Evolutionary conservation across 2,888 invertebrate species (phyloP).

Genomic region (Dichetophora obliterata): DNA sequence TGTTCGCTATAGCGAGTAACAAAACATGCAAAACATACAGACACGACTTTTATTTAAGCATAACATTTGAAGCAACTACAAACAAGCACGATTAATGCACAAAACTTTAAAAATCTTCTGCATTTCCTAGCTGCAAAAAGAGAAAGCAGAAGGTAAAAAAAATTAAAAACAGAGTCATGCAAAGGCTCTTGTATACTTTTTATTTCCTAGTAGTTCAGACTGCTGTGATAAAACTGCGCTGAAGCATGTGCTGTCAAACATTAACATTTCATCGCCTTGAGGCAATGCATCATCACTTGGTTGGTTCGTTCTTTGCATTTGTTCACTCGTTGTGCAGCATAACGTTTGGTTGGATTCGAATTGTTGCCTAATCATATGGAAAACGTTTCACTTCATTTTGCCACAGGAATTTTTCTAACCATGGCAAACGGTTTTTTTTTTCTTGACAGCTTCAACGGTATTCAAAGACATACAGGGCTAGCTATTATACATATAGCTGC

Average conservation of each 20-base stretch:
- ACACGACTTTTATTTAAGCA: too few species aligned
- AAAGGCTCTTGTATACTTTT: neutral
- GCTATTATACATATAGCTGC: too few species aligned
- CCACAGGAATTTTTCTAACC: neutral
- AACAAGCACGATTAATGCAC: too few species aligned
- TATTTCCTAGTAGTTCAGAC: neutral
- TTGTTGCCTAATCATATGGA: conserved; percentile 41
- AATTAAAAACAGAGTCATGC: neutral
- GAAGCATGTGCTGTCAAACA: conserved; percentile 20
- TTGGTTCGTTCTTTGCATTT: conserved; percentile 2
- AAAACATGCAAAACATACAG: neutral
- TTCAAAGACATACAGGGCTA: neutral
- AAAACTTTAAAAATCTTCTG: too few species aligned
- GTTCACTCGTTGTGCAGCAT: conserved; percentile 1
- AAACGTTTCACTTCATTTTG: conserved; percentile 26
- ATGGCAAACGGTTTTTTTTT: neutral
- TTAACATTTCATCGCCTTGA: conserved; percentile 6
- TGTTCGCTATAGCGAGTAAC: neutral
- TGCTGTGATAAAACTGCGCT: neutral
- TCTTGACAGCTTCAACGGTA: neutral
- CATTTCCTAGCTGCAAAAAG: neutral
- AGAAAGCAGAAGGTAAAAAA: neutral
- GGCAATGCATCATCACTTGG: neutral
- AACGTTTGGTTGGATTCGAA: conserved; percentile 33
- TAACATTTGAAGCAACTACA: too few species aligned